These are phyloP conservation scores for Pseudochirops corinnae DNA, from an alignment of 2,797 vertebrate species.

Conservation along the genomic window DNA sequence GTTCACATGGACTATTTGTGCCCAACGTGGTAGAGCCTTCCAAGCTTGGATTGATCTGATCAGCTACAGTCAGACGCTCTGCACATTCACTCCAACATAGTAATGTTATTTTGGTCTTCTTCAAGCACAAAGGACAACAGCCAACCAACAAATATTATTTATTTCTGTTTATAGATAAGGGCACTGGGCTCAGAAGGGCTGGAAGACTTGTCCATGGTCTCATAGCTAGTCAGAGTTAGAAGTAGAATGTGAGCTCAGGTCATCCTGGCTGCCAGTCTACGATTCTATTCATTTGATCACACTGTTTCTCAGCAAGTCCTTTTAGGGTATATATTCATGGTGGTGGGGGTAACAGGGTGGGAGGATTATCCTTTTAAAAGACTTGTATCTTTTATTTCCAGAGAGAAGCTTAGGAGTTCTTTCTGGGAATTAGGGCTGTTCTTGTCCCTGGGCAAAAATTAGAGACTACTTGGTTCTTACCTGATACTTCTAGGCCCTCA, in stretches of 20 bases:
- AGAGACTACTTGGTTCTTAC: background rate
- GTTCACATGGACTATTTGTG: background rate
- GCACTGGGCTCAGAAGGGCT: too few species aligned
- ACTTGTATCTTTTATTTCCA: background rate
- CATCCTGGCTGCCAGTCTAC: background rate
- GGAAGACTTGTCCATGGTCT: background rate
- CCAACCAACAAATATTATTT: background rate
- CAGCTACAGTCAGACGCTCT: background rate
- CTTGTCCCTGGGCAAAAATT: slow-evolving; percentile 9
- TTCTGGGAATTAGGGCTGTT: background rate
- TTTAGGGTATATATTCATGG: background rate
- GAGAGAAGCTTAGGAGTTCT: slow-evolving; percentile 17
- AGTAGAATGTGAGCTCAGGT: background rate
- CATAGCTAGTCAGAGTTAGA: background rate
- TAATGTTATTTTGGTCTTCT: background rate
- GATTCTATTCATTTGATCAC: background rate
- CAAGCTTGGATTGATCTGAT: background rate
- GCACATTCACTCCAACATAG: background rate
- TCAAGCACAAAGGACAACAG: background rate
- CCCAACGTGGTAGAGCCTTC: background rate
- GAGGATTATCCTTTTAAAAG: background rate
- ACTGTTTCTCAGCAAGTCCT: background rate
- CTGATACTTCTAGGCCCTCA: background rate
- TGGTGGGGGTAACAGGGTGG: background rate
- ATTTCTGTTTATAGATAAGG: background rate